Percentiles rank a stretch among this genome's conserved stretches.
These are phyloP conservation scores for Carassius gibelio DNA, from an alignment of 2,113 vertebrate species.

Conservation along the genomic window DNA sequence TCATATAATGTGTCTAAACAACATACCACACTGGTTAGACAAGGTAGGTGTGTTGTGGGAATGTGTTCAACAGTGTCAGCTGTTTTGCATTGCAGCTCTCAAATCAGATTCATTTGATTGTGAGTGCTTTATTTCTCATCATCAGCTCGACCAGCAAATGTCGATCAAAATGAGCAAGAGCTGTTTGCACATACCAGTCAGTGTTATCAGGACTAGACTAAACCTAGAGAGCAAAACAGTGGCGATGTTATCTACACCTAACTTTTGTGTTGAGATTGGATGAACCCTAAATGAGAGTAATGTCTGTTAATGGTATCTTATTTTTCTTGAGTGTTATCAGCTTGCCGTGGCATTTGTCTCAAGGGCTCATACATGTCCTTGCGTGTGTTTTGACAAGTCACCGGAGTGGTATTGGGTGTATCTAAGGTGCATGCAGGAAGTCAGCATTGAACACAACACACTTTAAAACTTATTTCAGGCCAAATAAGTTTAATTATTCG, in stretches of 20 bases:
- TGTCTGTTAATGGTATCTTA: neutral
- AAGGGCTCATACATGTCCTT: neutral
- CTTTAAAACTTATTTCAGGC: neutral
- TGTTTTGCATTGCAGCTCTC: neutral
- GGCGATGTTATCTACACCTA: neutral
- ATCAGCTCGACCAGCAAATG: neutral
- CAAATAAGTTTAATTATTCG: neutral
- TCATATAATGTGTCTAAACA: neutral
- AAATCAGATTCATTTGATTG: neutral
- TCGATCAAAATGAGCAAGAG: too few species aligned
- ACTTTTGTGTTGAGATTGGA: neutral
- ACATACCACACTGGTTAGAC: constrained; percentile 10
- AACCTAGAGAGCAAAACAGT: neutral
- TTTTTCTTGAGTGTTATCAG: constrained; percentile 3
- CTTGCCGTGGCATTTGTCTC: neutral
- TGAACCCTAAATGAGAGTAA: neutral
- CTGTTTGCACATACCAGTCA: too few species aligned
- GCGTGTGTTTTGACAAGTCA: neutral
- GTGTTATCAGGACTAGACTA: neutral
- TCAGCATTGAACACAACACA: neutral
- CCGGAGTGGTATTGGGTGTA: neutral
- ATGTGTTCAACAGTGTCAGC: neutral
- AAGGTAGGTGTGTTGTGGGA: constrained; percentile 3
- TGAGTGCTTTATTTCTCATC: neutral
- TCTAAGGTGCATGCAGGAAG: neutral